These are phyloP conservation scores for Elephantulus edwardii DNA, from an alignment of 2,113 vertebrate genomes.

Conservation along the genomic window DNA sequence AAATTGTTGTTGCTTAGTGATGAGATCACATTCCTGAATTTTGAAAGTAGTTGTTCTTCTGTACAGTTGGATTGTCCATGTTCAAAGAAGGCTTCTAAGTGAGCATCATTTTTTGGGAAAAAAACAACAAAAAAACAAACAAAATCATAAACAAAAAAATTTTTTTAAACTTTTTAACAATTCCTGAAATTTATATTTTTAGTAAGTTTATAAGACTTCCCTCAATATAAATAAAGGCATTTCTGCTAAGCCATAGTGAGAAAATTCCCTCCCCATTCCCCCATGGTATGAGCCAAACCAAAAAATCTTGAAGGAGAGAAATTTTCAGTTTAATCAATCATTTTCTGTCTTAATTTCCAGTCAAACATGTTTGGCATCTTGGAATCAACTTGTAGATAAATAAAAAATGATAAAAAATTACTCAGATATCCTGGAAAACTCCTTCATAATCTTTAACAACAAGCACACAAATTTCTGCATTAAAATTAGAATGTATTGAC, in stretches of 20 bases:
- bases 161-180: too few species aligned
- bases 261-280: too few species aligned
- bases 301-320: too few species aligned
- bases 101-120: slow-evolving; percentile 9
- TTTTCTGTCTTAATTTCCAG: not conserved
- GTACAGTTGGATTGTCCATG: not conserved
- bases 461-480: too few species aligned
- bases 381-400: not conserved
- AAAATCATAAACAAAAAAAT: too few species aligned
- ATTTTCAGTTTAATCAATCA: too few species aligned
- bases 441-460: not conserved
- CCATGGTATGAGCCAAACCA: too few species aligned
- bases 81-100: not conserved
- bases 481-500: too few species aligned
- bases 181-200: too few species aligned
- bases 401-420: not conserved
- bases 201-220: too few species aligned
- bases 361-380: not conserved
- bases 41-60: slow-evolving; percentile 33
- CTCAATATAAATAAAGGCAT: too few species aligned
- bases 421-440: not conserved
- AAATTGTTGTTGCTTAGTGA: slow-evolving; percentile 29
- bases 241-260: too few species aligned
- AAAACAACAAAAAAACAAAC: not conserved
- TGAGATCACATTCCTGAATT: not conserved